phyloP scores from a whole-genome alignment of 35 echinoderm and acorn worm genomes.

The Strongylocentrotus purpuratus region DNA sequence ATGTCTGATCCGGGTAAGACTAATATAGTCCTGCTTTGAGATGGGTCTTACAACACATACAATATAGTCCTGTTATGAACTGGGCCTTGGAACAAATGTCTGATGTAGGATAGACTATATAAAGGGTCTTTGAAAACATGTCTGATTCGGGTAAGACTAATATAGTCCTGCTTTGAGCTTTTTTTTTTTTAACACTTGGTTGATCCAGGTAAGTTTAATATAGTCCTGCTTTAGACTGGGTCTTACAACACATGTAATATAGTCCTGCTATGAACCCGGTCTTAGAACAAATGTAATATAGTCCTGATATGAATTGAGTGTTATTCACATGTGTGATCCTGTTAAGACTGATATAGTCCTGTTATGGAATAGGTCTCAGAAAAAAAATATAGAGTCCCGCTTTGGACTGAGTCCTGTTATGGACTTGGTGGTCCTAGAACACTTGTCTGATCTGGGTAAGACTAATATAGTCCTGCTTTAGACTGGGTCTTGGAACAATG shows the following conservation, averaged over 20 bases:
- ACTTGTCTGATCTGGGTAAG: no score
- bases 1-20: no score
- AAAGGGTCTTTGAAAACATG: no score
- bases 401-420: slow-evolving; percentile 13
- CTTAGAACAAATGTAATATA: background rate
- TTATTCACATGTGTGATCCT: no score
- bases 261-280: background rate
- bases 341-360: no score
- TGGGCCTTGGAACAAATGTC: slow-evolving; percentile 86
- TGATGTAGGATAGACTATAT: slow-evolving; percentile 75
- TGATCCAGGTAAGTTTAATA: background rate
- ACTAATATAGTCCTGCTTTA: no score
- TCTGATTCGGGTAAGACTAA: no score
- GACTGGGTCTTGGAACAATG: background rate
- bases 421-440: no score
- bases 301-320: background rate
- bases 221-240: background rate
- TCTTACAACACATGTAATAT: no score
- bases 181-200: no score
- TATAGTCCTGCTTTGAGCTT: no score
- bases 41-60: slow-evolving; percentile 91
- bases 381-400: slow-evolving; percentile 44
- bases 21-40: background rate
- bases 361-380: slow-evolving; percentile 76
- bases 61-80: slow-evolving; percentile 87